A percentile compares a stretch with the other conserved stretches of the same genome.
phyloP scores from a whole-genome alignment of 2,113 vertebrate species.

The Hystrix brachyura region DNA sequence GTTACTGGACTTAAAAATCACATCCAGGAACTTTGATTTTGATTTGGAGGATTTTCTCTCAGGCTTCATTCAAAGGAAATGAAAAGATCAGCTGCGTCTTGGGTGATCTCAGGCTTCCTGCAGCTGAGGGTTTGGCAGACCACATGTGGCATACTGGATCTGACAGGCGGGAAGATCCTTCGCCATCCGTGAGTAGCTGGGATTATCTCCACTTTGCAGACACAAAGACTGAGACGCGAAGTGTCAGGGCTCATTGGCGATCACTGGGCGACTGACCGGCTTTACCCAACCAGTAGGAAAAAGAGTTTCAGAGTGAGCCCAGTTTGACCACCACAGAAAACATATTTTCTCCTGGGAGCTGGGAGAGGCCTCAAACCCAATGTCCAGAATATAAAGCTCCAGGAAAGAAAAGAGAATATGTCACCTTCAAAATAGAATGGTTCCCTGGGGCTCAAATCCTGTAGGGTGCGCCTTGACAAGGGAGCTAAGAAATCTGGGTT shows the following conservation, averaged over 20 bases:
- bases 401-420: not conserved
- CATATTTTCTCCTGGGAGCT: not conserved
- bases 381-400: not conserved
- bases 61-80: not conserved
- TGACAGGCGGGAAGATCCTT: not conserved
- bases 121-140: not conserved
- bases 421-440: not conserved
- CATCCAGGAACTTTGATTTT: not conserved
- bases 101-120: not conserved
- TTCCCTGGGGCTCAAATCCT: not conserved
- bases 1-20: not conserved
- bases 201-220: not conserved
- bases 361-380: not conserved
- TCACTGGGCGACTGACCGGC: no score
- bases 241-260: not conserved
- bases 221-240: not conserved
- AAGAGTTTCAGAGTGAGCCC: not conserved
- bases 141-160: no score
- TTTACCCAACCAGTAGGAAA: not conserved
- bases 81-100: not conserved
- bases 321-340: not conserved
- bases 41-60: not conserved
- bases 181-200: rapidly evolving
- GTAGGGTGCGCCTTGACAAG: not conserved
- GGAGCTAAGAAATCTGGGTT: not conserved